Evolutionary conservation across 2,888 invertebrate species (phyloP).

Genomic region (Heliconius erato): DNA sequence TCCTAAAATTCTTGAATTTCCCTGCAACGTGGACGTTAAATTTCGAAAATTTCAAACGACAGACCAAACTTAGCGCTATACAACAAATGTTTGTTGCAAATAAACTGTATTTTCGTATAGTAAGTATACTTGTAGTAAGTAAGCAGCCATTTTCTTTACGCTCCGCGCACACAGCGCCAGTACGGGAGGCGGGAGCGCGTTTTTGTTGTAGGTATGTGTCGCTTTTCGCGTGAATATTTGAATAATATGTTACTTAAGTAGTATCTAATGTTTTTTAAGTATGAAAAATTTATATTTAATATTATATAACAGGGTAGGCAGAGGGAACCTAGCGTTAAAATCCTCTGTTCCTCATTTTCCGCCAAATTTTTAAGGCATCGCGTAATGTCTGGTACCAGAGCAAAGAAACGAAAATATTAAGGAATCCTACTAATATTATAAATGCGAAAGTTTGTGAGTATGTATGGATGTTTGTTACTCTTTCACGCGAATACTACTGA

Average conservation of each 20-base stretch:
- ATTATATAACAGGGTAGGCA: too few species aligned
- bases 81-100: constrained; percentile 57
- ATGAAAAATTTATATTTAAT: background rate
- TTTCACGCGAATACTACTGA: too few species aligned
- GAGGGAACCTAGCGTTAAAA: too few species aligned
- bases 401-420: too few species aligned
- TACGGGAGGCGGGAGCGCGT: constrained; percentile 49
- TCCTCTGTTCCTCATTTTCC: too few species aligned
- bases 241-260: constrained; percentile 24
- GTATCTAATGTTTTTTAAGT: background rate
- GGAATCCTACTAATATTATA: too few species aligned
- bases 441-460: too few species aligned
- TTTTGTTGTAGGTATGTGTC: constrained; percentile 46
- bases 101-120: constrained; percentile 52
- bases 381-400: too few species aligned
- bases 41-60: constrained; percentile 51
- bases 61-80: constrained; percentile 49
- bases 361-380: too few species aligned
- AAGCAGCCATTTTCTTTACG: constrained; percentile 58
- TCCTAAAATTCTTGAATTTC: constrained; percentile 19
- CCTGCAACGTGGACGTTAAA: constrained; percentile 42
- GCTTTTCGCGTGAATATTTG: constrained; percentile 45
- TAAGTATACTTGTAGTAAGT: constrained; percentile 41
- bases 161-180: constrained; percentile 52
- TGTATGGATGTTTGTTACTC: too few species aligned